Percentiles rank a stretch among this genome's conserved stretches.
These are phyloP conservation scores for Actenoides lindsayi DNA, from an alignment of 2,113 vertebrate genomes.

Conservation along the genomic window DNA sequence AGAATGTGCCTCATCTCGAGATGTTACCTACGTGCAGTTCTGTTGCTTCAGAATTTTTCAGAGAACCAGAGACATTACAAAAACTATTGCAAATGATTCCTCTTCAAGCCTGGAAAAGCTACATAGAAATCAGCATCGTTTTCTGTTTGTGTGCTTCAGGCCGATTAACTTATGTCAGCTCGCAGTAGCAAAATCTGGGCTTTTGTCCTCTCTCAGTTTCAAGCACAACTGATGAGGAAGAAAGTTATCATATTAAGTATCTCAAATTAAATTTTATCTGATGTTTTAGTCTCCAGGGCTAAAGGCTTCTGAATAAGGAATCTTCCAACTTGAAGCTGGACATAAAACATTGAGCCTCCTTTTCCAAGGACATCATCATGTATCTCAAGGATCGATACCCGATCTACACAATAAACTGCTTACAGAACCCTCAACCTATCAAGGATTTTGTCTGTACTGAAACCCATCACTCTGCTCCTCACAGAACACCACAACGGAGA, in stretches of 20 bases:
- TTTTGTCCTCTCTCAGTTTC: not conserved
- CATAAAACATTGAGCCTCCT: not conserved
- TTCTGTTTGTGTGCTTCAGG: not conserved
- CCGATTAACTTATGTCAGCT: not conserved
- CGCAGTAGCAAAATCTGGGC: not conserved
- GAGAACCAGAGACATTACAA: not conserved
- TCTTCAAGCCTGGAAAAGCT: not conserved
- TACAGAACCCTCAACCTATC: not conserved
- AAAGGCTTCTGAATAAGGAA: not conserved
- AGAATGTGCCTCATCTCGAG: not conserved
- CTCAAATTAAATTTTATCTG: not conserved
- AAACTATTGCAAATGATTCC: not conserved
- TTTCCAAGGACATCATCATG: not conserved
- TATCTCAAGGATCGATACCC: not conserved
- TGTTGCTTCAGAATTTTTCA: not conserved
- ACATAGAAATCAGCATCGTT: not conserved
- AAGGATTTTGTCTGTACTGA: too few species aligned
- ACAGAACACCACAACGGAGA: fast-evolving
- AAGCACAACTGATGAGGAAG: not conserved
- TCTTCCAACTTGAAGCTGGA: not conserved
- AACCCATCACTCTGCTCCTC: not conserved
- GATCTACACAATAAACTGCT: not conserved
- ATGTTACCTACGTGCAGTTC: fast-evolving
- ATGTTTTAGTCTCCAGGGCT: not conserved
- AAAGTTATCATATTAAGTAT: not conserved